Evolutionary conservation across 2,113 vertebrate species (phyloP).

Genomic region (Uria aalge): DNA sequence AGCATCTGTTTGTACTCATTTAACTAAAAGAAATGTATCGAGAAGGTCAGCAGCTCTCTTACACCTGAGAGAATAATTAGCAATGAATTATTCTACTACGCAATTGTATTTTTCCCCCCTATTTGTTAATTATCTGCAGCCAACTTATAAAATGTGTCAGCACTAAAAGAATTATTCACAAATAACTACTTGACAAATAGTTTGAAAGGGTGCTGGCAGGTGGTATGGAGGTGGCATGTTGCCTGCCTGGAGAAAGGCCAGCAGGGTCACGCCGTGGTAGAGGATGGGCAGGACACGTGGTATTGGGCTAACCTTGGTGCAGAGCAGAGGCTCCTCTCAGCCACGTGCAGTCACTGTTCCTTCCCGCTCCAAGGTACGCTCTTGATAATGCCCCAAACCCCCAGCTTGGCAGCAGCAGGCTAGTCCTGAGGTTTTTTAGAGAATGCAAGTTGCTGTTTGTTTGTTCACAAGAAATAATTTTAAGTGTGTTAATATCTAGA

Average conservation of each 20-base stretch:
- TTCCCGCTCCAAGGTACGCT: background rate
- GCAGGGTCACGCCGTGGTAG: fast-evolving
- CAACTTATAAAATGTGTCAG: constrained; percentile 3
- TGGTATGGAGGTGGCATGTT: background rate
- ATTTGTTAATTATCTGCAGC: constrained; percentile 31
- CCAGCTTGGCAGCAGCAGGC: background rate
- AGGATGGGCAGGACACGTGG: background rate
- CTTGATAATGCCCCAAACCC: background rate
- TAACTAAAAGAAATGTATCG: background rate
- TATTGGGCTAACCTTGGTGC: background rate
- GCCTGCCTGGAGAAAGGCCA: constrained; percentile 27
- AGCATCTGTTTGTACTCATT: constrained; percentile 32
- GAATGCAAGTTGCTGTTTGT: no score
- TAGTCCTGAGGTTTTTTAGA: background rate
- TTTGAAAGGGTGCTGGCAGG: background rate
- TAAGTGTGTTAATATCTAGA: background rate
- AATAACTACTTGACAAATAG: background rate
- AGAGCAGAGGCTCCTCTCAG: background rate
- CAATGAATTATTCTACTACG: constrained; percentile 8
- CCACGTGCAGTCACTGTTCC: background rate
- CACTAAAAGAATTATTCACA: background rate
- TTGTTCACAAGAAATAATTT: background rate
- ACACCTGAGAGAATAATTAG: constrained; percentile 49
- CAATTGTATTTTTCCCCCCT: background rate
- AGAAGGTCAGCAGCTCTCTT: constrained; percentile 27